Base-by-base conservation (phyloP, 1,140 invertebrate genomes). In the Drosophila pachea region DNA sequence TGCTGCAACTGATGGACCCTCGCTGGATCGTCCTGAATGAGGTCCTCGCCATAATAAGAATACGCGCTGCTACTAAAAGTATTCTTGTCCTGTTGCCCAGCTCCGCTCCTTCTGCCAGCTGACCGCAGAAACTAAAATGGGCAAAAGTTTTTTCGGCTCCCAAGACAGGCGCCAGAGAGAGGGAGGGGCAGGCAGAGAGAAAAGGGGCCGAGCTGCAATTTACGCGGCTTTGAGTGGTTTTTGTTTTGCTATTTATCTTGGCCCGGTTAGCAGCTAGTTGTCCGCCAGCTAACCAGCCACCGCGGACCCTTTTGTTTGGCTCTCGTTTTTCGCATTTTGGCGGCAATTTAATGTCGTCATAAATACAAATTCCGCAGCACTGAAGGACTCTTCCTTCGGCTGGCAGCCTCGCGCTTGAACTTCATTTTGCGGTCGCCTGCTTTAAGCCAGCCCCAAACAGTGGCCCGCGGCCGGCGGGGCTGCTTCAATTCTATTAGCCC, bases 331-430 rank as follows among this genome's bases (percentile, higher is more conserved):
- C 31, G 29, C 47, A 59, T 68, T 64, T 81, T 56, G 67, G 76
- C 69, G 81, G 81, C 73, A 63, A 79, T 84, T 86, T 84, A 81
- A 74, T 84, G 81, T 79, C 81, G 66, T 84, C 73, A 86, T 86
- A 86, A 84, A 84, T 86, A 81, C 81, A 86, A 84, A 86, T 84
- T 86, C 73, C 73, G 68, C 22, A 62, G 63, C 58, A 45, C 69
- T 64, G 74, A 83, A 73, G 73, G 81, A 62, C 58, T 82, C 73
- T 68, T 68, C 7, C 35, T 58, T 65, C 40, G 43, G 49, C 63
- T 77, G 1, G 22, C 22, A 22, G 22, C 1, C 22, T 22, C 22
- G 66, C 61, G 72, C 78, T 81, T 81, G 74, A 81, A 82, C 78
- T 81, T 82, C 78, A 67, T 72, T 55, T 58, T 35, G 32, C 56